Conservation (phyloP, 2,113 vertebrate genomes). For the Petromus typicus region DNA sequence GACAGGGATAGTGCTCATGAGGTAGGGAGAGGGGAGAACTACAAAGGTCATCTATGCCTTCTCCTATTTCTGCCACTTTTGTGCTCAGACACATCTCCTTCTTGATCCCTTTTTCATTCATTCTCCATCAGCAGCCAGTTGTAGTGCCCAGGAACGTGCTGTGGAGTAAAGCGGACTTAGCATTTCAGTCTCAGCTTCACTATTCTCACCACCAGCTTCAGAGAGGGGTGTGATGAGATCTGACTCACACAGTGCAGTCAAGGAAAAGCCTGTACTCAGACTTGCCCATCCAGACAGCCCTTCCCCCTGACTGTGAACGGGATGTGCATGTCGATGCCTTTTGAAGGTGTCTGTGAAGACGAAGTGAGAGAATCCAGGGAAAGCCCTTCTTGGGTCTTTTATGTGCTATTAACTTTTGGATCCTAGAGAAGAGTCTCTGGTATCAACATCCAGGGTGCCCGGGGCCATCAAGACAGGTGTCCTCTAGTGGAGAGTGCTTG, state of each 20-base stretch:
- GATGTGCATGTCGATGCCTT: background rate
- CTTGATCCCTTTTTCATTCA: background rate
- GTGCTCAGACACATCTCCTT: background rate
- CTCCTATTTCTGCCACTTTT: background rate
- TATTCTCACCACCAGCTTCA: background rate
- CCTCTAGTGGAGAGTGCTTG: background rate
- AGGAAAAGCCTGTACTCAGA: background rate
- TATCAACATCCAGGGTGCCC: fast-evolving
- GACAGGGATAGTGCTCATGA: background rate
- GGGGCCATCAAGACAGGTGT: background rate
- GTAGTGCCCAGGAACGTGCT: background rate
- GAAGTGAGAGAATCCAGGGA: background rate
- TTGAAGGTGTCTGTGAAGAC: background rate
- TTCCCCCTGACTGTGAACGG: background rate
- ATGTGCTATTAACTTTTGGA: background rate
- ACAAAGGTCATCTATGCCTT: background rate
- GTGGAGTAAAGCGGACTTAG: background rate
- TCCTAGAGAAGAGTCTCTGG: background rate
- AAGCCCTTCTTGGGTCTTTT: background rate
- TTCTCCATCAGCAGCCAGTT: background rate
- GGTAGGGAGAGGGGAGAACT: background rate
- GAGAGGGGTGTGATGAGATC: background rate
- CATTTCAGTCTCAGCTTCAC: background rate
- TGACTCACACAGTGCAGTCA: background rate
- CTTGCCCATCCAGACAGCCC: background rate